Conservation (phyloP, 2,888 invertebrate genomes). For the Mesoligia furuncula region DNA sequence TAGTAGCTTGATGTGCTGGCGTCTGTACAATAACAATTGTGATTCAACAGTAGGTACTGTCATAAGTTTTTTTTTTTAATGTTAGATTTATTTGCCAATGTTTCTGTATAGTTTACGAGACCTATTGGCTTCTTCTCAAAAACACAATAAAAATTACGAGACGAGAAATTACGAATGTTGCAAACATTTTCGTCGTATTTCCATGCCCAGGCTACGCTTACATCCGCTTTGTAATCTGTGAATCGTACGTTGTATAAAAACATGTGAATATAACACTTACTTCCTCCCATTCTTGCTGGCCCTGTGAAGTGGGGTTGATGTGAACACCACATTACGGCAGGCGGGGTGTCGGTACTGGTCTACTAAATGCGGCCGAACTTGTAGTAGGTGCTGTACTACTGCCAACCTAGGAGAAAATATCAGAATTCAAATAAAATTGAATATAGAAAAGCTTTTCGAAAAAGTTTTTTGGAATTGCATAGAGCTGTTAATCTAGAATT, state of each 20-base stretch:
- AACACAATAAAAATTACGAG: not conserved
- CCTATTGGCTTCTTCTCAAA: not conserved
- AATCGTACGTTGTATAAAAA: not conserved
- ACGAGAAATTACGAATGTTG: not conserved
- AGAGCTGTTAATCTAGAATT: too few species aligned
- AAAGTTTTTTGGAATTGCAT: too few species aligned
- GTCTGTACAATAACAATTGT: too few species aligned
- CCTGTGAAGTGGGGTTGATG: slow-evolving; percentile 97
- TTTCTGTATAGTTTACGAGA: not conserved
- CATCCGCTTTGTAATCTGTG: not conserved
- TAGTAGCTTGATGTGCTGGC: too few species aligned
- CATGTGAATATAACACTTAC: slow-evolving; percentile 88
- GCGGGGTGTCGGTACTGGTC: slow-evolving; percentile 91
- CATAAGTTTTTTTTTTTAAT: not conserved
- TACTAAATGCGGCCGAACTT: slow-evolving; percentile 95
- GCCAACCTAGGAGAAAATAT: slow-evolving; percentile 91
- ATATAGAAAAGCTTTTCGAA: too few species aligned
- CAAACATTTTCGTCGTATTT: not conserved
- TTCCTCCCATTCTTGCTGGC: slow-evolving; percentile 98
- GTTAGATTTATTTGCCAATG: not conserved
- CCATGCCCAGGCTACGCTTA: not conserved
- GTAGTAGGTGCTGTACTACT: slow-evolving; percentile 96
- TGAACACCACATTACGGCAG: slow-evolving; percentile 89
- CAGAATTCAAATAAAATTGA: too few species aligned
- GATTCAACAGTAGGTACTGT: not conserved